Evolutionary conservation across 1,140 invertebrate species (phyloP), one percentile per base, ranked within the genome.

Genomic region (Hydropsyche tenuis): DNA sequence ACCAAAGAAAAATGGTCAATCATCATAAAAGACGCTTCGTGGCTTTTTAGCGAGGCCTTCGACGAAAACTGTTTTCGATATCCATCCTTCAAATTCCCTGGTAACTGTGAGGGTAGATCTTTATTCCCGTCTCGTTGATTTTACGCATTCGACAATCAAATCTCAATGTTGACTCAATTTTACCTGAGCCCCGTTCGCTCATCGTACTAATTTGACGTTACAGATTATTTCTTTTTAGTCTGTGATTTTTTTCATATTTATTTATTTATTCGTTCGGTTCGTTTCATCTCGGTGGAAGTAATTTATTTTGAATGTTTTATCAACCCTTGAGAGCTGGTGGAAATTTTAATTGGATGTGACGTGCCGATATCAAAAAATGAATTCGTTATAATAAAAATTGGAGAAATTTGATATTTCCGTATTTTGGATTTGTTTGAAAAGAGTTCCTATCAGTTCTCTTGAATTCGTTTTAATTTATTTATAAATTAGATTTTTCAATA

Each of bases 21-120:
- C 65, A 68, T 68, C 65, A 48, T 68, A 45, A 68, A 68, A 43
- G 42, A 48, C 65, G 23, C 56, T 60, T 60, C 56, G 56, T 23
- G 22, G 56, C 20, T 37, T 37, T 9, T 37, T 37, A 4, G 9
- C 30, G 3, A 37, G 30, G 3, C 9, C 9, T 37, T 37, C 30
- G n/a, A 22, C 56, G 14, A 16, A 25, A 60, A 23, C 56, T 18
- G 22, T 27, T 60, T 60, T 60, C 22, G 22, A 60, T 60, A 60
- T 53, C 9, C 48, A 9, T 4, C 9, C 20, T 53, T 53, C 16
- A 2, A 18, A 20, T 5, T 14, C 46, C 20, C 16, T 53, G 45
- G 11, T 43, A 43, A 14, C 3, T 18, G 16, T 14, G 14, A n/a
- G 16, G 46, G 2, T 14, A 48, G 4, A 20, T 1, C 5, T 5